Evolutionary conservation across 1,140 invertebrate genomes (phyloP).

Genomic region (Cyphomyrmex costatus): DNA sequence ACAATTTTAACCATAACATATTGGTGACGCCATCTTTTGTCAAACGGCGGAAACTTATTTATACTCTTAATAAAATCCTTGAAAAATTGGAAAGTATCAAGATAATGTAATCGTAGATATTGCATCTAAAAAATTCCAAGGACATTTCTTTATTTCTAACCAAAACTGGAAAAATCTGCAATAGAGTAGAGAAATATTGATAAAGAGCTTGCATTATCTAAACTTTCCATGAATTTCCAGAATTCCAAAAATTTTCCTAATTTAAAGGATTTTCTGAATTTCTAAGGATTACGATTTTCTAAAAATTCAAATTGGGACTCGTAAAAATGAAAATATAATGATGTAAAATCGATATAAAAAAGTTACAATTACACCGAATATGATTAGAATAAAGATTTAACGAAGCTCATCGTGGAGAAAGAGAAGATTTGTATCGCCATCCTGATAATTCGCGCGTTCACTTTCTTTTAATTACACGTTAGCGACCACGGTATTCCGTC

Average conservation of each 20-base stretch:
- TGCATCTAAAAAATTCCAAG: too few species aligned
- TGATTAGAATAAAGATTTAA: slow-evolving; percentile 54
- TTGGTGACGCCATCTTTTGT: too few species aligned
- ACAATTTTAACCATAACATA: too few species aligned
- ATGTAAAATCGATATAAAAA: background rate
- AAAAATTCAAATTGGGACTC: background rate
- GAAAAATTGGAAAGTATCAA: too few species aligned
- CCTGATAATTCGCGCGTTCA: slow-evolving; percentile 20
- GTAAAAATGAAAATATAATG: background rate
- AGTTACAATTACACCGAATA: too few species aligned
- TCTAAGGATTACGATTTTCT: background rate
- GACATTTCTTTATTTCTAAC: too few species aligned
- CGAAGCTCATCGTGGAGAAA: slow-evolving; percentile 1
- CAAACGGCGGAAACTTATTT: too few species aligned
- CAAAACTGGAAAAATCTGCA: too few species aligned
- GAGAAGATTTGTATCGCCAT: background rate
- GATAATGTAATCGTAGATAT: too few species aligned
- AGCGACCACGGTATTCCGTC: background rate
- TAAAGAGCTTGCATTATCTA: background rate
- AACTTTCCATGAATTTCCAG: too few species aligned
- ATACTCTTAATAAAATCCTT: too few species aligned
- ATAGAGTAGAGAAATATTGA: too few species aligned
- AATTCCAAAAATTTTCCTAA: background rate
- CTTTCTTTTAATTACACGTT: slow-evolving; percentile 60
- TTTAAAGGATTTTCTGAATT: background rate